A percentile compares a stretch with the other conserved stretches of the same genome.
Conservation (phyloP, 2,113 vertebrate species). For the Mastomys natalensis region DNA sequence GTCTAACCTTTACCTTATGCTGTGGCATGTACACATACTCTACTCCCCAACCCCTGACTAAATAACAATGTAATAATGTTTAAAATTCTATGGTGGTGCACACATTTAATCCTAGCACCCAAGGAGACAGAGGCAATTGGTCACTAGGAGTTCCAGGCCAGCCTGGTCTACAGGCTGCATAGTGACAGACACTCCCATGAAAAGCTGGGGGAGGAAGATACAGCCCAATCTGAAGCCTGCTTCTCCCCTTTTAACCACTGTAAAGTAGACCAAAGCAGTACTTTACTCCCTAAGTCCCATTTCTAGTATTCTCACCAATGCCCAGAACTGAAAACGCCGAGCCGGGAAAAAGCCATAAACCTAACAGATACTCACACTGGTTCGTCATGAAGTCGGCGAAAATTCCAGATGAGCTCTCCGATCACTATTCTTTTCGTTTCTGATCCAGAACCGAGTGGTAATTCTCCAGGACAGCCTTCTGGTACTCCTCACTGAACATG, state of each 20-base stretch:
- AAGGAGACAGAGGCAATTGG: background rate
- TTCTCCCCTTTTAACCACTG: background rate
- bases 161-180: background rate
- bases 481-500: slow-evolving; percentile 98
- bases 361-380: slow-evolving; percentile 88
- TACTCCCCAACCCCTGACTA: background rate
- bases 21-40: background rate
- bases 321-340: background rate
- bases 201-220: background rate
- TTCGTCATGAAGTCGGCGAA: slow-evolving; percentile 98
- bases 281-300: background rate
- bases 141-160: background rate
- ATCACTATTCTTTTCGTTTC: slow-evolving; percentile 94
- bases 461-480: slow-evolving; percentile 89
- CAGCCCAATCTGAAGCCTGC: background rate
- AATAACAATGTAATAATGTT: background rate
- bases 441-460: slow-evolving; percentile 93
- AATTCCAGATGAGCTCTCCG: slow-evolving; percentile 98
- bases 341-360: background rate
- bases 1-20: background rate
- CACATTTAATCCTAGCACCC: background rate
- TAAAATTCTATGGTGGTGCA: background rate
- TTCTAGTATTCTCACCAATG: background rate
- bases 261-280: background rate
- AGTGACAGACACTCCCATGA: background rate